Evolutionary conservation across 2,113 vertebrate genomes (phyloP).

Genomic region (Corvus hawaiiensis): DNA sequence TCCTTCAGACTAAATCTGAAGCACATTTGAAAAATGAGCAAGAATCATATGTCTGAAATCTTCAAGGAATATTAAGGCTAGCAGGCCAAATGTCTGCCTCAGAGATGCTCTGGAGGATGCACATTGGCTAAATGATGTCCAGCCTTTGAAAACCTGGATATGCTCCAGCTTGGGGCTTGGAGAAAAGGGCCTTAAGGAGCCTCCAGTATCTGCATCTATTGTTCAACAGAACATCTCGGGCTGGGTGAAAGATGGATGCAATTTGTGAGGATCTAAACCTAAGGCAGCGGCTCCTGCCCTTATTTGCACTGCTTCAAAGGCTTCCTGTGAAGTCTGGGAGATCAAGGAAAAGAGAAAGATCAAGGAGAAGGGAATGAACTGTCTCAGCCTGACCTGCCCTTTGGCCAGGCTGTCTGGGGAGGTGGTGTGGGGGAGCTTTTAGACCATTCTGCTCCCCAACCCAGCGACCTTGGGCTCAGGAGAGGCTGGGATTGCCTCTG

Average conservation of each 20-base stretch:
- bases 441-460: not conserved
- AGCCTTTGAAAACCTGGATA: constrained; percentile 14
- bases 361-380: constrained; percentile 30
- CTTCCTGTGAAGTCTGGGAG: constrained; percentile 42
- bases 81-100: not conserved
- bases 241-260: constrained; percentile 24
- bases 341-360: constrained; percentile 43
- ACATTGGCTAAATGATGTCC: not conserved
- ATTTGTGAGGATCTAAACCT: constrained; percentile 32
- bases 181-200: not conserved
- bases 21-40: not conserved
- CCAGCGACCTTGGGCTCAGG: not conserved
- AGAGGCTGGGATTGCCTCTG: not conserved
- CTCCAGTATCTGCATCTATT: not conserved
- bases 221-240: not conserved
- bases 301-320: constrained; percentile 39
- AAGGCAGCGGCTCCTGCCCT: constrained; percentile 19
- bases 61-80: not conserved
- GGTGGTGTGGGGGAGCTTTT: not conserved
- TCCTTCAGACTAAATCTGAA: not conserved
- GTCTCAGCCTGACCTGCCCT: constrained; percentile 26
- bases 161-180: not conserved
- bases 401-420: not conserved
- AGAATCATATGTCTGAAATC: not conserved
- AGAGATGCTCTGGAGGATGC: not conserved